Conservation (phyloP, 2,797 vertebrate species). For the Syngnathus acus region DNA sequence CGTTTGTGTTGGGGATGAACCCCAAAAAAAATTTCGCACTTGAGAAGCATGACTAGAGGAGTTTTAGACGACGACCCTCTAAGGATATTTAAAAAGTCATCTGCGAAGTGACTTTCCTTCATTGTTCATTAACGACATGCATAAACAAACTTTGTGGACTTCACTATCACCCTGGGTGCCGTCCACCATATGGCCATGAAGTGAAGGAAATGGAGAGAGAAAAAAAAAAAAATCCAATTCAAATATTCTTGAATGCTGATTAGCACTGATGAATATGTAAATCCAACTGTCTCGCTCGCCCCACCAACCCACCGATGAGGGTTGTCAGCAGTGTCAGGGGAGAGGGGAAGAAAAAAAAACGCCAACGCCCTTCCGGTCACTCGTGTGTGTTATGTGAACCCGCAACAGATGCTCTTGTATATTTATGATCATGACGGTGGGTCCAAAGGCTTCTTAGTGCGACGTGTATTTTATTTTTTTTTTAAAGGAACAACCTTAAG, state of each 20-base stretch:
- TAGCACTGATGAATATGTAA: constrained; percentile 67
- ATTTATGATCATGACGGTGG: constrained; percentile 52
- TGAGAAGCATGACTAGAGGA: neutral
- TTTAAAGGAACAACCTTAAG: neutral
- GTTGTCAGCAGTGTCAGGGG: constrained; percentile 60
- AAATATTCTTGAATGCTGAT: constrained; percentile 50
- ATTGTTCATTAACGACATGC: constrained; percentile 6
- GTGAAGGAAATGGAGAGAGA: neutral
- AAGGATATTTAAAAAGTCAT: constrained; percentile 3
- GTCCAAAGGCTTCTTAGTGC: neutral
- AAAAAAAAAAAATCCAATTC: constrained; percentile 43
- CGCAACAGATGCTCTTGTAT: constrained; percentile 64
- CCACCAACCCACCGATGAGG: constrained; percentile 25
- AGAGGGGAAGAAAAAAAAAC: constrained; percentile 27
- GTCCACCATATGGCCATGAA: constrained; percentile 61
- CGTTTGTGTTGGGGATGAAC: no score
- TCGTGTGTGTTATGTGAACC: constrained; percentile 18
- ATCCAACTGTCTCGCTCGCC: constrained; percentile 58
- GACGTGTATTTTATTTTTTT: neutral
- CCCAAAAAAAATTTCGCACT: neutral
- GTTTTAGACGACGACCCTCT: neutral
- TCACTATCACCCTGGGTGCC: constrained; percentile 39
- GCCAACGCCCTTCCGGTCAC: constrained; percentile 52
- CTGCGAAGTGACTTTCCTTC: constrained; percentile 2
- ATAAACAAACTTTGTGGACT: constrained; percentile 39